Evolutionary conservation across 2,113 vertebrate genomes (phyloP).

Genomic region (Sciurus niger): DNA sequence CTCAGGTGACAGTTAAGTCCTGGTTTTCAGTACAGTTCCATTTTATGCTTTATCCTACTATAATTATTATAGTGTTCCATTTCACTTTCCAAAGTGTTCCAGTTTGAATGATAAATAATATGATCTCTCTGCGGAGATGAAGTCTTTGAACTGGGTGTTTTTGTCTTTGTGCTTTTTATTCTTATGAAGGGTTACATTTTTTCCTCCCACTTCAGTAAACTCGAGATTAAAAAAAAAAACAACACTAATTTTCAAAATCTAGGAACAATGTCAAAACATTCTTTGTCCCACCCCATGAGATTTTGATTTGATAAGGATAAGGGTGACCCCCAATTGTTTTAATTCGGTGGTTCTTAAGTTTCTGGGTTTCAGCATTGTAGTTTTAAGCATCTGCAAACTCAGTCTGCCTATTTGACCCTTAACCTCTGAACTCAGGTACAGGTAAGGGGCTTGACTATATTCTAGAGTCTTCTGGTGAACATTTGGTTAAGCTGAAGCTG

Average conservation of each 20-base stretch:
- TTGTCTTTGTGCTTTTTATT: conserved; percentile 46
- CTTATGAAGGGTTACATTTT: neutral
- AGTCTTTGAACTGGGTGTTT: neutral
- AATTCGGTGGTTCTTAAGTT: neutral
- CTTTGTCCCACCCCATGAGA: neutral
- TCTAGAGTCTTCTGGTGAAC: neutral
- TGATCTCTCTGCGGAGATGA: neutral
- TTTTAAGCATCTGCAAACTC: neutral
- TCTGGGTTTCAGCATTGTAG: neutral
- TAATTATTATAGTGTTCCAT: neutral
- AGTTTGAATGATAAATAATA: neutral
- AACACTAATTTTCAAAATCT: neutral
- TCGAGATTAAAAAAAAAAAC: neutral
- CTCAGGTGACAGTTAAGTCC: neutral
- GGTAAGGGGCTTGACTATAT: accelerated
- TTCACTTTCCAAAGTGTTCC: neutral
- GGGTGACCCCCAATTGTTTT: neutral
- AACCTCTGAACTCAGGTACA: neutral
- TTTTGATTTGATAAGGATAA: neutral
- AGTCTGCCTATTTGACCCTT: neutral
- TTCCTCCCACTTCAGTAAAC: neutral
- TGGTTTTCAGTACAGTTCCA: neutral
- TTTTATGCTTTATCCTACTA: neutral
- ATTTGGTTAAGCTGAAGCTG: neutral
- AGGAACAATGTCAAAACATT: neutral